A percentile compares a stretch with the other conserved stretches of the same genome.
Evolutionary conservation across 2,113 vertebrate genomes (phyloP).

Genomic region (Gymnorhina tibicen): DNA sequence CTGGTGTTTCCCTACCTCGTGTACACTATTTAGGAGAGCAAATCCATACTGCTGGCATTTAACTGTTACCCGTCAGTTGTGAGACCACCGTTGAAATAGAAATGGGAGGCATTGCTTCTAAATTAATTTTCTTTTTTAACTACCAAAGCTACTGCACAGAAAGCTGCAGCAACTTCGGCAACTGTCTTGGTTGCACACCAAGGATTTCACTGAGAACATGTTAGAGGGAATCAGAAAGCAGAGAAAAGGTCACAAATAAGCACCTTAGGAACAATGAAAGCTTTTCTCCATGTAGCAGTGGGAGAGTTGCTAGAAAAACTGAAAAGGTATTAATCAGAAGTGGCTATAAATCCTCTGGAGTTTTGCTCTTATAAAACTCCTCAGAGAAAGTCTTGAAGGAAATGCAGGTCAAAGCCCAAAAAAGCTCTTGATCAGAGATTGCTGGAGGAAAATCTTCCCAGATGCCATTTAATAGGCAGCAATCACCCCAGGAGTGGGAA

Average conservation of each 20-base stretch:
- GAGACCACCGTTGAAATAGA: constrained; percentile 34
- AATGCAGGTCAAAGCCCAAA: constrained; percentile 88
- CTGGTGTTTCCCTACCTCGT: not conserved
- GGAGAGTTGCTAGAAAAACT: constrained; percentile 81
- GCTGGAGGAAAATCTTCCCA: constrained; percentile 85
- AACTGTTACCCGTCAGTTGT: not conserved
- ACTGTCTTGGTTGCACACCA: constrained; percentile 77
- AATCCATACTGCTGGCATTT: not conserved
- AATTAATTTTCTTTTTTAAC: constrained; percentile 63
- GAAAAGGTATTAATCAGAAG: constrained; percentile 88
- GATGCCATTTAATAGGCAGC: constrained; percentile 85
- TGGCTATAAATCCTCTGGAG: constrained; percentile 87
- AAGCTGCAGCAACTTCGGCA: constrained; percentile 68
- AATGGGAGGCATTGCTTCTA: constrained; percentile 37
- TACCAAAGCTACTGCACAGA: constrained; percentile 59
- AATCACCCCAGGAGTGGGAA: constrained; percentile 86
- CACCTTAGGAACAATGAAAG: constrained; percentile 82
- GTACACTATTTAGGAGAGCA: not conserved
- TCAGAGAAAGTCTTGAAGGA: constrained; percentile 86
- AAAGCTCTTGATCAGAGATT: constrained; percentile 89
- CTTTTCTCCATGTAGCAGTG: constrained; percentile 80
- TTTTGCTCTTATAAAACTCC: constrained; percentile 87
- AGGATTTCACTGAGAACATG: constrained; percentile 76
- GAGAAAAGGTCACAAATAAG: constrained; percentile 83
- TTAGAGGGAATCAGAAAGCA: constrained; percentile 77